Percentiles rank a stretch among this genome's conserved stretches.
Evolutionary conservation across 1,140 invertebrate species (phyloP).

Genomic region (Listronotus bonariensis): DNA sequence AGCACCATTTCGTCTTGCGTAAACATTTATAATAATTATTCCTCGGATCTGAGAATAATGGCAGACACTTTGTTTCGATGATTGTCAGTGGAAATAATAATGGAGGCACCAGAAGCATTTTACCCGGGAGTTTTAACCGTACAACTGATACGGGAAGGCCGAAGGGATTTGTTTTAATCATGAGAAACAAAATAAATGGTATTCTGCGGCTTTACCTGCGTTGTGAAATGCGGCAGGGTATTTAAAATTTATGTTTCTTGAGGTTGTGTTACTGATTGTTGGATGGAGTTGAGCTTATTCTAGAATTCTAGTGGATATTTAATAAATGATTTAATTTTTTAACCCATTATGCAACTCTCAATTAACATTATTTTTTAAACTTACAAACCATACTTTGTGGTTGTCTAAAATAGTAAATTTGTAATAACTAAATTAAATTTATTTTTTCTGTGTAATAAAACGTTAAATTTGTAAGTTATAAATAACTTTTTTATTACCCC

Average conservation of each 20-base stretch:
- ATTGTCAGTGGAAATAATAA: slow-evolving; percentile 17
- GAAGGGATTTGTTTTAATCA: slow-evolving; percentile 32
- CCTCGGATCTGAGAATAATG: neutral
- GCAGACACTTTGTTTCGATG: slow-evolving; percentile 7
- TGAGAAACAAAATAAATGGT: slow-evolving; percentile 35
- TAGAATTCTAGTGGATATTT: neutral
- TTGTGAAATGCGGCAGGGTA: slow-evolving; percentile 9
- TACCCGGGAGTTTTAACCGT: slow-evolving; percentile 15
- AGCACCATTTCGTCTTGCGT: too few relatives aligned
- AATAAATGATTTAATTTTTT: too few relatives aligned
- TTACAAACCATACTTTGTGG: too few relatives aligned
- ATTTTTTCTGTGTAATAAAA: too few relatives aligned
- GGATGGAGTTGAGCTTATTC: neutral
- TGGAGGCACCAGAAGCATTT: slow-evolving; percentile 10
- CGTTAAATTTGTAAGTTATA: too few relatives aligned
- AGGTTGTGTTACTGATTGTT: too few relatives aligned
- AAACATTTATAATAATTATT: too few relatives aligned
- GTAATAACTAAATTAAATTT: too few relatives aligned
- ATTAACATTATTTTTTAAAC: too few relatives aligned
- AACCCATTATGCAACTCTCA: too few relatives aligned
- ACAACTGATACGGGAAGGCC: slow-evolving; percentile 27
- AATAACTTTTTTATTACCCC: too few relatives aligned
- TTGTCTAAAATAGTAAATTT: too few relatives aligned
- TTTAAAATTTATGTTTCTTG: slow-evolving; percentile 20
- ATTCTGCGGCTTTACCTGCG: slow-evolving; percentile 16